Evolutionary conservation across 2,113 vertebrate genomes (phyloP), one percentile per base, ranked within the genome.

Genomic region (Ifrita kowaldi): DNA sequence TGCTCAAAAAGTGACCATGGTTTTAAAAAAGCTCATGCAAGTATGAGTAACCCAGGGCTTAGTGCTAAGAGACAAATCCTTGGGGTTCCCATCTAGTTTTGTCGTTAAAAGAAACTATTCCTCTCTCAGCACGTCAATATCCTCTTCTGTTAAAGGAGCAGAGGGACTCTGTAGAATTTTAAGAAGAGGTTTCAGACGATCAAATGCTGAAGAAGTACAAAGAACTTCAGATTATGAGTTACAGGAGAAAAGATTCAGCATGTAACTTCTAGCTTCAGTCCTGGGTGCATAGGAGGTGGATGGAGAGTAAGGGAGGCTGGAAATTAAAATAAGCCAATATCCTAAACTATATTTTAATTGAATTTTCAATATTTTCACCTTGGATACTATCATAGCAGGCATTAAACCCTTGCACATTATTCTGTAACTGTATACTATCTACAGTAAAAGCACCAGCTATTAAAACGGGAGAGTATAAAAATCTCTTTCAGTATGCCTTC

Each of bases 331-430:
- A 94, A 91, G 41, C 50, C 73, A 88, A 94, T 97, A 93, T 89
- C 50, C 78, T 71, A 94, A 96, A 97, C 90, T 96, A 59, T 87
- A 87, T 90, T 94, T 90, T 97, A 97, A 97, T 96, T 93, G 93
- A 85, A 92, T 97, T 96, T 97, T 97, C 96, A 96, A 49, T 97
- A 97, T 94, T 79, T 89, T 96, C 70, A 80, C 92, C 84, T 95
- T 87, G 73, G 69, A 96, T 94, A 89, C 93, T 94, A 97, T 95
- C 87, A 93, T 94, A 93, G 47, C 23, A 95, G 94, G 63, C 96
- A 95, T 90, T 96, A 97, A 97, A 94, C 94, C 67, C 70, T 78
- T 93, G 90, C 55, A 90, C 70, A 85, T 95, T 96, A 97, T 95
- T 96, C 93, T 92, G 55, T 59, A 94, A 77, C 86, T 52, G 52